phyloP scores from a whole-genome alignment of 1,140 invertebrate genomes.

The Trinorchestia longiramus region DNA sequence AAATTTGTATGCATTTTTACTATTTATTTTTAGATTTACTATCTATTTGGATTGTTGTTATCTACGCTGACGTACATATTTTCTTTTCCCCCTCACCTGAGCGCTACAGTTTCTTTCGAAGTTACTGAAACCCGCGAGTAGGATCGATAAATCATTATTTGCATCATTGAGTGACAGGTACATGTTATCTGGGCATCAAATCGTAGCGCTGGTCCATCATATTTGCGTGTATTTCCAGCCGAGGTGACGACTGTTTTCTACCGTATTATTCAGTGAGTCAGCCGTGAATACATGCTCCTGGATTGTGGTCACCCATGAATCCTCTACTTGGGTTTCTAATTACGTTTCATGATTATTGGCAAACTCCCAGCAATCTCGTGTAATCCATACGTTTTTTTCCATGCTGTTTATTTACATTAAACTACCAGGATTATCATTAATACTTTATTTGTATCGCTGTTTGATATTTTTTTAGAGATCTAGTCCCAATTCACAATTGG shows the following conservation, averaged over 20 bases:
- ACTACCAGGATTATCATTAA: neutral
- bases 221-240: neutral
- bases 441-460: too few species aligned
- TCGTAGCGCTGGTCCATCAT: neutral
- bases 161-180: neutral
- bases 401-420: neutral
- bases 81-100: neutral
- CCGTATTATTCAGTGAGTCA: neutral
- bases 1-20: neutral
- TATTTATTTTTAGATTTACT: too few species aligned
- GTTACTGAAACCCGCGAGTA: neutral
- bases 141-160: neutral
- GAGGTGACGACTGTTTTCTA: neutral
- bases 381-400: neutral
- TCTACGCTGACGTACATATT: neutral
- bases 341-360: neutral
- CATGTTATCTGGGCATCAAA: neutral
- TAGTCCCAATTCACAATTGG: neutral
- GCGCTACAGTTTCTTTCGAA: neutral
- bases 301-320: neutral
- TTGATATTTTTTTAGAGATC: neutral
- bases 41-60: neutral
- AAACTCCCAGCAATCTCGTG: neutral
- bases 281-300: neutral
- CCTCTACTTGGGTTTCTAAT: neutral